These are phyloP conservation scores for Danio kyathit DNA, from an alignment of 2,797 vertebrate species.

Conservation along the genomic window DNA sequence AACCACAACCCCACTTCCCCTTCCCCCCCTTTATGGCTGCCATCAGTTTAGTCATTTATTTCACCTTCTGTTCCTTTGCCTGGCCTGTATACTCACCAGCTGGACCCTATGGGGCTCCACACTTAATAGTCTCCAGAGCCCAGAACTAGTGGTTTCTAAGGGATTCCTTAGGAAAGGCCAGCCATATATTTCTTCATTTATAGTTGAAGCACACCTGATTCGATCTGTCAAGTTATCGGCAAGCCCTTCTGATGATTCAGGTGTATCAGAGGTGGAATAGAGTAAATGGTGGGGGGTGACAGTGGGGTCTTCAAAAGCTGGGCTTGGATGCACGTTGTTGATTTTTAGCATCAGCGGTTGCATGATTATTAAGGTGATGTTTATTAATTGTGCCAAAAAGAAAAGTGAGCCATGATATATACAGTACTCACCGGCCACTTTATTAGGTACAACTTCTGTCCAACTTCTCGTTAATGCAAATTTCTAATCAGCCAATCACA, in stretches of 20 bases:
- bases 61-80: constrained; percentile 76
- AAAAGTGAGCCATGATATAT: neutral
- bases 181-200: constrained; percentile 43
- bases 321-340: neutral
- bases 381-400: neutral
- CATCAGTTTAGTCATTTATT: constrained; percentile 85
- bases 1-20: constrained; percentile 68
- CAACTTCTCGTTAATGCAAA: no score
- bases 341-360: neutral
- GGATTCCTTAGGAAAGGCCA: constrained; percentile 34
- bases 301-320: neutral
- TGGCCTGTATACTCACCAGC: constrained; percentile 79
- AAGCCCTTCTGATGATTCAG: constrained; percentile 34
- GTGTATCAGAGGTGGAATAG: constrained; percentile 4
- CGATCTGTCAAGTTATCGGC: constrained; percentile 25
- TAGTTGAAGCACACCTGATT: constrained; percentile 51
- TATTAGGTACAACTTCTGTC: no score
- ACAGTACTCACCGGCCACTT: no score
- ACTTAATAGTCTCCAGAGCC: constrained; percentile 81
- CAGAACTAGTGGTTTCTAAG: constrained; percentile 46
- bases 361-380: neutral
- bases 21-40: constrained; percentile 78
- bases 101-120: constrained; percentile 76
- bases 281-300: constrained; percentile 7
- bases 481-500: no score